Percentiles rank a stretch among this genome's conserved stretches.
Conservation (phyloP, 1,140 invertebrate genomes). For the Scylla paramamosain region DNA sequence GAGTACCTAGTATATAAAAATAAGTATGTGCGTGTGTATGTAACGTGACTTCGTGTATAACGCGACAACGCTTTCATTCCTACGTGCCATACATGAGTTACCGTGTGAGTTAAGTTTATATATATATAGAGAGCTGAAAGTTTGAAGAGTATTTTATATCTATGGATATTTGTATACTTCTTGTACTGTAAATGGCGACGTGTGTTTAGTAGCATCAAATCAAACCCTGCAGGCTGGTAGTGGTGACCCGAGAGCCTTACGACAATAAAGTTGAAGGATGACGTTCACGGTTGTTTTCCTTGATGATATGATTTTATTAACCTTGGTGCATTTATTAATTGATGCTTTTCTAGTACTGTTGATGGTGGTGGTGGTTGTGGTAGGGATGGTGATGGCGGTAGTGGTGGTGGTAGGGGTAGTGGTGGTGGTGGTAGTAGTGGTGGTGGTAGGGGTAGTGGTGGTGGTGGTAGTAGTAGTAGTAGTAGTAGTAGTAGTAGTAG, state of each 20-base stretch:
- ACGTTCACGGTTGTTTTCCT: neutral
- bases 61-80: neutral
- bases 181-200: neutral
- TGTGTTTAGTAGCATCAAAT: neutral
- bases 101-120: neutral
- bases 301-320: no score
- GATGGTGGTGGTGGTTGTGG: no score
- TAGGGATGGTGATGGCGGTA: no score
- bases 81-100: constrained; percentile 11
- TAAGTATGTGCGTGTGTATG: neutral
- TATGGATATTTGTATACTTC: neutral
- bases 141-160: constrained; percentile 12
- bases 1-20: neutral
- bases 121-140: neutral
- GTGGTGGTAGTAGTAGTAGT: neutral
- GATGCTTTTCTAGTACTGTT: no score
- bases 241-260: neutral
- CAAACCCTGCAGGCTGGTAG: neutral
- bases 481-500: neutral
- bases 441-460: no score
- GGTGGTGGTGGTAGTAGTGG: no score
- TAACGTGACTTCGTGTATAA: neutral
- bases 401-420: no score
- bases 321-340: no score
- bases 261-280: neutral